Conservation (phyloP, 2,888 invertebrate species). For the Salpingus planirostris region DNA sequence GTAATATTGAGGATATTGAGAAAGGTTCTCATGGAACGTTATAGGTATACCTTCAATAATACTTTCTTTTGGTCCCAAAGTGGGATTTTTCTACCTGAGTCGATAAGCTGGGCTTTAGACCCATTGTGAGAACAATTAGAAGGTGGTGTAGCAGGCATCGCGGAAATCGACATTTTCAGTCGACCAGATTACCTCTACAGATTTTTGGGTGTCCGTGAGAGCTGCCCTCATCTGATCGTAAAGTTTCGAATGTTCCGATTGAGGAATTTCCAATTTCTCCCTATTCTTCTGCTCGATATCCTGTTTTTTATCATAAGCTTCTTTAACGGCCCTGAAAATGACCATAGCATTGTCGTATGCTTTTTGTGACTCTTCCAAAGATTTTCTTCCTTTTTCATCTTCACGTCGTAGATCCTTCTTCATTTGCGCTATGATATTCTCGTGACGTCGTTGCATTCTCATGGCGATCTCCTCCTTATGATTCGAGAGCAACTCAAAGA, state of each 20-base stretch:
- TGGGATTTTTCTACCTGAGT: no score
- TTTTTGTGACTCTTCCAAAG: conserved; percentile 25
- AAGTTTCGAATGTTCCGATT: conserved; percentile 29
- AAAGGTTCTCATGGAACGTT: no score
- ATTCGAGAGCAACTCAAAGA: conserved; percentile 30
- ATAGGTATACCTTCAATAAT: no score
- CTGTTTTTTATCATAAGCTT: conserved; percentile 25
- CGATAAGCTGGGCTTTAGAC: no score
- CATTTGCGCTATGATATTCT: conserved; percentile 37
- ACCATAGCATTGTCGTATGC: conserved; percentile 24
- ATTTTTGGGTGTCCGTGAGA: conserved; percentile 33
- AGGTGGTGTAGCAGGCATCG: no score
- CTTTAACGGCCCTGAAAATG: conserved; percentile 27
- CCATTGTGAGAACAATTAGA: no score
- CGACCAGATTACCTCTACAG: conserved; percentile 29
- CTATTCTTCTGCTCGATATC: conserved; percentile 25
- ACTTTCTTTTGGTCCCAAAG: no score
- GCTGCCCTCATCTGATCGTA: conserved; percentile 35
- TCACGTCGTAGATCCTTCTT: conserved; percentile 36
- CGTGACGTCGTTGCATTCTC: conserved; percentile 36
- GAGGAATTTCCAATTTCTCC: conserved; percentile 13
- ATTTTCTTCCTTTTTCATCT: conserved; percentile 29
- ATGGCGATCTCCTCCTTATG: conserved; percentile 37
- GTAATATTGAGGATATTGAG: no score
- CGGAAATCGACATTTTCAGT: no score